Evolutionary conservation across 1,140 invertebrate genomes (phyloP).

Genomic region (Globodera ellingtonae): DNA sequence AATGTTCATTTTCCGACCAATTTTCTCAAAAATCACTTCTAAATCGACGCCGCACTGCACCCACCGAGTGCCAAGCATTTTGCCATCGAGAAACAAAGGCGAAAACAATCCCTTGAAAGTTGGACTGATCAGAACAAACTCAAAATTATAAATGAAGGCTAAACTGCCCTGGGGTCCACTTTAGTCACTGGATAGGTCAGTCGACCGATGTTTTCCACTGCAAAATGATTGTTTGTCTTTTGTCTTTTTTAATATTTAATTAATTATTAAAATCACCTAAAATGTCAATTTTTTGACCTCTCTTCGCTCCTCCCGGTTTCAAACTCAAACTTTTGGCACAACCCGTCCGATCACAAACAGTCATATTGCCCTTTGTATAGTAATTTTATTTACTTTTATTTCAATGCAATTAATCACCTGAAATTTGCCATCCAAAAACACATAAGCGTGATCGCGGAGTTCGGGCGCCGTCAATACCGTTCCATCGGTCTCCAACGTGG

Average conservation of each 20-base stretch:
- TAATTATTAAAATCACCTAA: not conserved
- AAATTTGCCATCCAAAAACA: constrained; percentile 31
- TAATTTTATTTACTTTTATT: not conserved
- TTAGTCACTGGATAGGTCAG: constrained; percentile 23
- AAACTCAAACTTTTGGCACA: not conserved
- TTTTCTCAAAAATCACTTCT: not conserved
- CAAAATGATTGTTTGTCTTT: not conserved
- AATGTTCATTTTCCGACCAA: not conserved
- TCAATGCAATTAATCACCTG: constrained; percentile 26
- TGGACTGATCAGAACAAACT: not conserved
- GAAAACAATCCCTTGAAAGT: not conserved
- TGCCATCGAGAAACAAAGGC: not conserved
- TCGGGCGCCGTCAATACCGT: not conserved
- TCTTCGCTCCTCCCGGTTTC: not conserved
- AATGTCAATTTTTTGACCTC: constrained; percentile 16
- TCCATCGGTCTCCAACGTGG: constrained; percentile 5
- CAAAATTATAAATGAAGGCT: not conserved
- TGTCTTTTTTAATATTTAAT: no score
- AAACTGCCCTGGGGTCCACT: constrained; percentile 24
- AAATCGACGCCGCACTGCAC: constrained; percentile 35
- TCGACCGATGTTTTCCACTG: constrained; percentile 32
- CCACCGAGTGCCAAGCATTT: constrained; percentile 25
- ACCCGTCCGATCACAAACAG: constrained; percentile 20
- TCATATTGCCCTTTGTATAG: constrained; percentile 10
- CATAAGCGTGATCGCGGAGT: constrained; percentile 32